Percentiles rank a stretch among this genome's conserved stretches.
Conservation (phyloP, 2,888 invertebrate genomes). For the Melinopterus prodromus region DNA sequence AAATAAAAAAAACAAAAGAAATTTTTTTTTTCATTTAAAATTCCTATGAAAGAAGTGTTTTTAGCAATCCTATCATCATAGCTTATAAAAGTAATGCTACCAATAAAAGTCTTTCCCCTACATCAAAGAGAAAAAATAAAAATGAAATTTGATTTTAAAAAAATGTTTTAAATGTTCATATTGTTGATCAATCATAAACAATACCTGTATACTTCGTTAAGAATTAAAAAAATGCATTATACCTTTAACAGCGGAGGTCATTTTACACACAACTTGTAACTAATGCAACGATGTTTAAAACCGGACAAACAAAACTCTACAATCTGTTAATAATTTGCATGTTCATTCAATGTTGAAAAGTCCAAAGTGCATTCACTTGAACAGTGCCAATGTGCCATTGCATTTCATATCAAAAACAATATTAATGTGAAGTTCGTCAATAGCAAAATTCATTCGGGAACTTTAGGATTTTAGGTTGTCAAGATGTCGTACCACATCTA, state of each 20-base stretch:
- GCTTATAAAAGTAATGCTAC: no score
- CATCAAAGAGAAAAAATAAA: no score
- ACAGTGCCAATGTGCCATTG: neutral
- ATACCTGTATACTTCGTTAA: neutral
- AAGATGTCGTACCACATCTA: neutral
- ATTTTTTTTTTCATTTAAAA: no score
- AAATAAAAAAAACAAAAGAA: no score
- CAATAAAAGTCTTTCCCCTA: no score
- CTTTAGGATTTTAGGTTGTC: neutral
- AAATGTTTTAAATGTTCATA: no score
- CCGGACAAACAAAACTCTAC: constrained; percentile 18
- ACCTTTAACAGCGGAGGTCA: constrained; percentile 64
- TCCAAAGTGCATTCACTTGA: constrained; percentile 36
- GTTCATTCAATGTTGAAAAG: constrained; percentile 27
- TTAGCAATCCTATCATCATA: no score
- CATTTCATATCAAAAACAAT: neutral
- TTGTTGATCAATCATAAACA: no score
- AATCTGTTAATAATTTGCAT: constrained; percentile 16
- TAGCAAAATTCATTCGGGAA: neutral
- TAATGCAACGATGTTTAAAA: neutral
- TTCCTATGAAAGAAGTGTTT: no score
- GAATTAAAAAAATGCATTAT: constrained; percentile 29
- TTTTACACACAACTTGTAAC: constrained; percentile 41
- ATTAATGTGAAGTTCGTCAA: neutral
- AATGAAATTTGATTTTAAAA: no score